phyloP scores from a whole-genome alignment of 2,113 vertebrate genomes.

The Psephotus haematonotus region DNA sequence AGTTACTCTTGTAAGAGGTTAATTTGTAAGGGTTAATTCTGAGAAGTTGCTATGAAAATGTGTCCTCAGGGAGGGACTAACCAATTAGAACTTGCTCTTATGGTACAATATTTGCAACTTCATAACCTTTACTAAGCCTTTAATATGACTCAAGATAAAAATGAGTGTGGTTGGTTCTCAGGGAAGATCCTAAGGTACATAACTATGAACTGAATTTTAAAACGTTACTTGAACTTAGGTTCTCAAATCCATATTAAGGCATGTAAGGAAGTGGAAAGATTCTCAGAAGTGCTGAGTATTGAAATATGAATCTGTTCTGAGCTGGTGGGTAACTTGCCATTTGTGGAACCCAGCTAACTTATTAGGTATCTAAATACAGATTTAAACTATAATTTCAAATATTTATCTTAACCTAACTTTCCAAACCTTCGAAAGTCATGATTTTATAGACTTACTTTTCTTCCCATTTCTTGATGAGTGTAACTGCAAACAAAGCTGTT shows the following conservation, averaged over 20 bases:
- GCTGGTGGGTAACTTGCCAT: background rate
- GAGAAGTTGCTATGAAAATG: constrained; percentile 1
- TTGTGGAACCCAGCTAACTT: background rate
- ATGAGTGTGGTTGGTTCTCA: background rate
- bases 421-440: background rate
- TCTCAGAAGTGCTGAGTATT: background rate
- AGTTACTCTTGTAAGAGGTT: background rate
- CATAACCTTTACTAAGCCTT: constrained; percentile 17
- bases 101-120: constrained; percentile 20
- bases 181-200: background rate
- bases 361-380: background rate
- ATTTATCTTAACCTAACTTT: background rate
- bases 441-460: background rate
- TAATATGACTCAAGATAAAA: background rate
- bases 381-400: background rate
- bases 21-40: constrained; percentile 50
- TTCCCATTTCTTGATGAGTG: background rate
- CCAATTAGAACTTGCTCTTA: background rate
- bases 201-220: constrained; percentile 27
- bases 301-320: background rate
- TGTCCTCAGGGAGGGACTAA: background rate
- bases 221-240: background rate
- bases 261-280: background rate
- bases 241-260: background rate
- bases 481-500: background rate